phyloP scores from a whole-genome alignment of 2,888 invertebrate species.

The Oxycera nigricornis region DNA sequence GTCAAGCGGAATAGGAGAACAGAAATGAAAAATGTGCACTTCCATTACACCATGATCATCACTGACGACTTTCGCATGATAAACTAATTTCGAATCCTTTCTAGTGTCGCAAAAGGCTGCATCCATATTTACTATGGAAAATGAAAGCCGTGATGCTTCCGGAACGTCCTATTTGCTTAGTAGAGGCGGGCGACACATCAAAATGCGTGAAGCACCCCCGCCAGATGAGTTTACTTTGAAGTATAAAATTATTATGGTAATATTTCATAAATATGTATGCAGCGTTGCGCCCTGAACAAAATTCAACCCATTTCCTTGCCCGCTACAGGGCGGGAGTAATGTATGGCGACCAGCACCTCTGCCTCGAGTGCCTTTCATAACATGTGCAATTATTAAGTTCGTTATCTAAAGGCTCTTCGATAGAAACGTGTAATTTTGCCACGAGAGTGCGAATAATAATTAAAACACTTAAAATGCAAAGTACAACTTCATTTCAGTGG shows the following conservation, averaged over 20 bases:
- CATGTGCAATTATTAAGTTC: conserved; percentile 39
- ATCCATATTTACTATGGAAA: too few species aligned
- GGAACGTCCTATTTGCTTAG: too few species aligned
- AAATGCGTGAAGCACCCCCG: conserved; percentile 12
- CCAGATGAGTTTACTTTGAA: conserved; percentile 33
- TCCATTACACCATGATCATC: too few species aligned
- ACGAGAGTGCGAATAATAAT: conserved; percentile 35
- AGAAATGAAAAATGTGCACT: too few species aligned
- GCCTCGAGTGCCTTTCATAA: neutral
- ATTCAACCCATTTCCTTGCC: conserved; percentile 1
- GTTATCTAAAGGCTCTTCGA: conserved; percentile 31
- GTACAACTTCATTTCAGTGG: conserved; percentile 30
- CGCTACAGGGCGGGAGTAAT: neutral
- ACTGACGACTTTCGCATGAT: too few species aligned
- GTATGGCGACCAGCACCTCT: neutral
- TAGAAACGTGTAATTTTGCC: conserved; percentile 38
- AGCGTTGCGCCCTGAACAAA: neutral
- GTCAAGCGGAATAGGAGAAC: too few species aligned
- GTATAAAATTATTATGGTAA: conserved; percentile 34
- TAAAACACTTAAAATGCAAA: conserved; percentile 37
- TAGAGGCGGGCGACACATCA: neutral
- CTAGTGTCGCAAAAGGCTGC: too few species aligned
- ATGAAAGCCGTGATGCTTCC: too few species aligned
- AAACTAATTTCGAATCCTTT: too few species aligned
- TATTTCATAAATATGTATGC: conserved; percentile 34